Percentiles rank a stretch among this genome's conserved stretches.
Evolutionary conservation across 2,888 invertebrate species (phyloP).

Genomic region (Mimachlamys varia): DNA sequence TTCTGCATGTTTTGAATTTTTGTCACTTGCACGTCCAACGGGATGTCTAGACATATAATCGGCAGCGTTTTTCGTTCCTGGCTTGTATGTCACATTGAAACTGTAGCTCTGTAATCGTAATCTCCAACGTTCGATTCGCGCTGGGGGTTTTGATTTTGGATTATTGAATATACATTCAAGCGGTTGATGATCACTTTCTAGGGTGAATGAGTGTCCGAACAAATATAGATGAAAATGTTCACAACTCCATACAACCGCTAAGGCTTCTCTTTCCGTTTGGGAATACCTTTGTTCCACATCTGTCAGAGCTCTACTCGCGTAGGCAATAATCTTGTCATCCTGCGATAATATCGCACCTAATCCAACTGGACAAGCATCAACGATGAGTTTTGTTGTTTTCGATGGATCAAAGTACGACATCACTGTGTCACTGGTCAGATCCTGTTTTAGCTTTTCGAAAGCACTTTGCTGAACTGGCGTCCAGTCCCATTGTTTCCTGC

Average conservation of each 20-base stretch:
- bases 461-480: slow-evolving; percentile 50
- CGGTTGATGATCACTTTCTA: slow-evolving; percentile 69
- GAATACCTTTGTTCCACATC: slow-evolving; percentile 60
- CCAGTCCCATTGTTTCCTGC: slow-evolving; percentile 39
- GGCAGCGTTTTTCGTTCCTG: slow-evolving; percentile 59
- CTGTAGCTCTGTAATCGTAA: slow-evolving; percentile 55
- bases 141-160: slow-evolving; percentile 57
- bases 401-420: slow-evolving; percentile 51
- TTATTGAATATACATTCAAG: slow-evolving; percentile 64
- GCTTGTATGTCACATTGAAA: slow-evolving; percentile 53
- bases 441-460: slow-evolving; percentile 54
- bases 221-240: slow-evolving; percentile 68
- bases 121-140: slow-evolving; percentile 57
- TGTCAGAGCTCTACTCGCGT: slow-evolving; percentile 54
- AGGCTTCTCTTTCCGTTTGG: slow-evolving; percentile 62
- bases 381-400: slow-evolving; percentile 53
- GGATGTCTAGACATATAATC: slow-evolving; percentile 62
- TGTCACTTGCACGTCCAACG: slow-evolving; percentile 28
- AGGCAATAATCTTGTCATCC: slow-evolving; percentile 50
- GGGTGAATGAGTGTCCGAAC: slow-evolving; percentile 61
- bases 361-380: no score
- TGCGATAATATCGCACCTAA: slow-evolving; percentile 59
- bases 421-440: slow-evolving; percentile 51
- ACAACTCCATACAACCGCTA: slow-evolving; percentile 62
- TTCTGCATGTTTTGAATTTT: slow-evolving; percentile 46